Conservation (phyloP, 2,113 vertebrate genomes). For the Danionella cerebrum region DNA sequence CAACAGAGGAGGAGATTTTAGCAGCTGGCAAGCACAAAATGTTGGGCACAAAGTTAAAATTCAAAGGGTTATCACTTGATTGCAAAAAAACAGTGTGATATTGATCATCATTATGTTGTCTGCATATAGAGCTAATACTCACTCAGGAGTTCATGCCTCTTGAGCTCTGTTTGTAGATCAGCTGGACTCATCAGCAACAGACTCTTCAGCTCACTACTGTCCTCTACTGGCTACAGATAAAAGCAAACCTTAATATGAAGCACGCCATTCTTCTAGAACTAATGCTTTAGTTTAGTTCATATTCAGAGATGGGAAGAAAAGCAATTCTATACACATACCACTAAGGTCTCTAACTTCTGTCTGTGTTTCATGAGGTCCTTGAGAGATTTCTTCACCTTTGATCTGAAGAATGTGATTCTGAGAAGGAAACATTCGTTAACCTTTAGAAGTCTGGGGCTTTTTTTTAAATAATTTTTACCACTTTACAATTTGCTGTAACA, state of each 20-base stretch:
- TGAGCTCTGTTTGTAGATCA: conserved; percentile 58
- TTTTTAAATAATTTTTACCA: too few species aligned
- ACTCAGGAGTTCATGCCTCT: conserved; percentile 66
- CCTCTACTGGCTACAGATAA: conserved; percentile 72
- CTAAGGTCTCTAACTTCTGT: conserved; percentile 60
- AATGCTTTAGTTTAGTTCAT: background rate
- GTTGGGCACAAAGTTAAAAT: background rate
- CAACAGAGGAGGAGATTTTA: background rate
- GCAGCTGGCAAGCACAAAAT: conserved; percentile 14
- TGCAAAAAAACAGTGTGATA: background rate
- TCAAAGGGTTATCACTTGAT: background rate
- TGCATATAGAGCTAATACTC: conserved; percentile 41
- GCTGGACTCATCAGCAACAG: conserved; percentile 34
- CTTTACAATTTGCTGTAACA: too few species aligned
- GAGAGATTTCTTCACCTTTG: conserved; percentile 60
- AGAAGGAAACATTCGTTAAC: conserved; percentile 4
- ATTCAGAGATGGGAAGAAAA: too few species aligned
- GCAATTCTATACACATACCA: conserved; percentile 50
- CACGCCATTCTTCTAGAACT: background rate
- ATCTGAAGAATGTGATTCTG: conserved; percentile 64
- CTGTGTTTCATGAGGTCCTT: conserved; percentile 61
- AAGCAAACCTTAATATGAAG: conserved; percentile 12
- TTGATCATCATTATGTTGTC: background rate
- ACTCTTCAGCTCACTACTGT: conserved; percentile 77
- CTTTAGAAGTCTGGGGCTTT: too few species aligned